phyloP scores from a whole-genome alignment of 2,113 vertebrate genomes.

The Solea solea region DNA sequence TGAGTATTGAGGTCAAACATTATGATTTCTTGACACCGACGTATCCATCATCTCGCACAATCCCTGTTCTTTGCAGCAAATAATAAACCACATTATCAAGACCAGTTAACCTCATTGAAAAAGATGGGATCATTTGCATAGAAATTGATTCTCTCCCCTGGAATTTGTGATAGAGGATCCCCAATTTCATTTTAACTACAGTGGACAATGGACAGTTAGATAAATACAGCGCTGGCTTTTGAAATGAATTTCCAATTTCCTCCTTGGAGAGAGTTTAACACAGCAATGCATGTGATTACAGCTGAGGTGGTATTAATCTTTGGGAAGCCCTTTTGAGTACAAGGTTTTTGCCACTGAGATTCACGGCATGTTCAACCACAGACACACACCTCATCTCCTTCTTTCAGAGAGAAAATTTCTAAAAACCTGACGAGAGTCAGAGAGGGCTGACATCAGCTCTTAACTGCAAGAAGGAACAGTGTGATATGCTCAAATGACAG shows the following conservation, averaged over 20 bases:
- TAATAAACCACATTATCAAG: constrained; percentile 74
- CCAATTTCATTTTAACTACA: constrained; percentile 74
- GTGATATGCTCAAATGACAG: constrained; percentile 59
- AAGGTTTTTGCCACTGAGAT: constrained; percentile 26
- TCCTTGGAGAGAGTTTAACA: constrained; percentile 60
- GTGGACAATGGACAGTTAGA: constrained; percentile 71
- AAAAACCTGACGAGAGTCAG: constrained; percentile 55
- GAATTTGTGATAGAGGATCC: constrained; percentile 66
- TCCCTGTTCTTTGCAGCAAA: constrained; percentile 69
- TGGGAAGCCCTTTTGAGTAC: constrained; percentile 23
- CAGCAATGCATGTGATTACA: constrained; percentile 60
- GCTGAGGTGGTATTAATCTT: constrained; percentile 55
- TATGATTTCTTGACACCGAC: constrained; percentile 70
- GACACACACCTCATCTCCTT: constrained; percentile 31
- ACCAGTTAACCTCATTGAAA: constrained; percentile 75
- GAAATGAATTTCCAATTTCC: constrained; percentile 74
- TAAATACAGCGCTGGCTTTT: constrained; percentile 63
- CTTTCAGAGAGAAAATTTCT: constrained; percentile 45
- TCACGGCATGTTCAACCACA: constrained; percentile 27
- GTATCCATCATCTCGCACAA: constrained; percentile 74
- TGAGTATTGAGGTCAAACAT: constrained; percentile 67
- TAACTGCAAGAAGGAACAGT: constrained; percentile 49
- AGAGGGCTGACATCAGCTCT: constrained; percentile 58
- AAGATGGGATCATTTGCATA: constrained; percentile 81
- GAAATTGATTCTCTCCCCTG: constrained; percentile 80